A percentile compares a stretch with the other conserved stretches of the same genome.
These are phyloP conservation scores for Pammene aurita DNA, from an alignment of 2,888 invertebrate genomes.

Conservation along the genomic window DNA sequence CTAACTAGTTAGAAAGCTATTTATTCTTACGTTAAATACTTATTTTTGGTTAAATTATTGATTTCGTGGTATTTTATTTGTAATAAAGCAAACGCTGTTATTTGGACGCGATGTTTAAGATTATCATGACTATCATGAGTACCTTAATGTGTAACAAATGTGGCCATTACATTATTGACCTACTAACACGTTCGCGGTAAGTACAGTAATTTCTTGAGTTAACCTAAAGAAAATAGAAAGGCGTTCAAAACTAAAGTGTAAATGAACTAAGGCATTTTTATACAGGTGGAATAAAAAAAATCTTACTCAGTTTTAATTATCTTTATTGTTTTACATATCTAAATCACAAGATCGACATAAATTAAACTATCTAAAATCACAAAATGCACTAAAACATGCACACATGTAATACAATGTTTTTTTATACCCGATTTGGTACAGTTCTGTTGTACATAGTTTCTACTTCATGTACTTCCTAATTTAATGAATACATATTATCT, in stretches of 20 bases:
- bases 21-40: background rate
- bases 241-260: background rate
- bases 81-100: conserved; percentile 8
- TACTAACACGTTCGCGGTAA: conserved; percentile 23
- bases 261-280: background rate
- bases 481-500: conserved; percentile 30
- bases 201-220: conserved; percentile 29
- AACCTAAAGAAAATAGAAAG: conserved; percentile 37
- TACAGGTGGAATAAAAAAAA: conserved; percentile 9
- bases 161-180: conserved; percentile 41
- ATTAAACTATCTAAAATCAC: conserved; percentile 83
- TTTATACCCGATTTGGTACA: conserved; percentile 77
- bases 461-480: conserved; percentile 57
- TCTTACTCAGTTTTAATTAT: conserved; percentile 32
- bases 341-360: conserved; percentile 83
- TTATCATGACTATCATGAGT: conserved; percentile 14
- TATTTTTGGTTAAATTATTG: background rate
- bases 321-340: conserved; percentile 66
- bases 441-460: conserved; percentile 73
- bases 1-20: conserved; percentile 1
- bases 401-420: conserved; percentile 77
- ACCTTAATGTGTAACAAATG: conserved; percentile 33
- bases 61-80: conserved; percentile 20
- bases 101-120: conserved; percentile 29
- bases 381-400: conserved; percentile 84